Percentiles rank a stretch among this genome's conserved stretches.
Conservation (phyloP, 2,797 vertebrate genomes). For the Mergus octosetaceus region DNA sequence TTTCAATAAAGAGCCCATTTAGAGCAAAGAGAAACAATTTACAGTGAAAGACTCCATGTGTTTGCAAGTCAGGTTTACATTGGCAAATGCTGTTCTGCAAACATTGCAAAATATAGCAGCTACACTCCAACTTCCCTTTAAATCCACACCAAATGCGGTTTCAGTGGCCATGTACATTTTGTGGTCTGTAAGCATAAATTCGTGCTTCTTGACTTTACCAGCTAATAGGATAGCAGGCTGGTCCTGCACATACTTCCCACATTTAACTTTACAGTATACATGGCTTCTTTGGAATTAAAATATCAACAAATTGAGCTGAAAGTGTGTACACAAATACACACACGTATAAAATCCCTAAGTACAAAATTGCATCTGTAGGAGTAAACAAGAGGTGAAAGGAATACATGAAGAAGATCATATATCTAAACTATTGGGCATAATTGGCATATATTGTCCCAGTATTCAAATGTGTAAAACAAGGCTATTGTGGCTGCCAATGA, state of each 20-base stretch:
- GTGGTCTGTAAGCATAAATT: not conserved
- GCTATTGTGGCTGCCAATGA: not conserved
- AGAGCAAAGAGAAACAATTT: slow-evolving; percentile 6
- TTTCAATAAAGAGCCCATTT: slow-evolving; percentile 32
- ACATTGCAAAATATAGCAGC: slow-evolving; percentile 1
- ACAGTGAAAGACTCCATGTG: not conserved
- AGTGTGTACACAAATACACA: not conserved
- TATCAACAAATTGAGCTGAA: not conserved
- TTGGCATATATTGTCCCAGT: not conserved
- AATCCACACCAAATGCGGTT: not conserved
- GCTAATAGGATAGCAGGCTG: not conserved
- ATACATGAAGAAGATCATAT: not conserved
- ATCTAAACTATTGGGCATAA: not conserved
- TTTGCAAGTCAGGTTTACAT: slow-evolving; percentile 20
- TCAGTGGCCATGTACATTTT: not conserved
- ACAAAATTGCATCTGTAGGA: not conserved
- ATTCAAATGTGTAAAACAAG: not conserved
- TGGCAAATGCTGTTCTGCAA: slow-evolving; percentile 22
- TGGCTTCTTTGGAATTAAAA: not conserved
- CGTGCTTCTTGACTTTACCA: not conserved
- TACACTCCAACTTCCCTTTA: not conserved
- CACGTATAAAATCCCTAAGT: not conserved
- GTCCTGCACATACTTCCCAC: not conserved
- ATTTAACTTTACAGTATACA: not conserved
- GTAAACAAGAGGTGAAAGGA: not conserved